These are phyloP conservation scores for Drosophila grimshawi DNA, from an alignment of 1,140 invertebrate genomes.

Conservation along the genomic window DNA sequence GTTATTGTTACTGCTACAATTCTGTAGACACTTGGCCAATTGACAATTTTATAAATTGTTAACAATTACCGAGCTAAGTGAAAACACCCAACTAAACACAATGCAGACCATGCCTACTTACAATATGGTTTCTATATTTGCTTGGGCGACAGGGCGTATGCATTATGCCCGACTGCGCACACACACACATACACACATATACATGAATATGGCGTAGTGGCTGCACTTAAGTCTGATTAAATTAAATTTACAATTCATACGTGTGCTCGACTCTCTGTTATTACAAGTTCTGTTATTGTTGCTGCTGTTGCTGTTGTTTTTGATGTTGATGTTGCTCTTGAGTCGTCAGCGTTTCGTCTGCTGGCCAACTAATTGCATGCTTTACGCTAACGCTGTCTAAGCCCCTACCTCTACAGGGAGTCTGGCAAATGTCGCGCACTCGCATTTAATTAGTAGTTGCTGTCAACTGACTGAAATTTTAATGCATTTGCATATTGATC, in stretches of 20 bases:
- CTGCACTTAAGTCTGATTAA: slow-evolving; percentile 76
- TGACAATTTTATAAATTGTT: slow-evolving; percentile 80
- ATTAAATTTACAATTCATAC: slow-evolving; percentile 80
- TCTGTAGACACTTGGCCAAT: slow-evolving; percentile 58
- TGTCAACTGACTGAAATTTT: background rate
- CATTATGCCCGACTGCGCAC: slow-evolving; percentile 40
- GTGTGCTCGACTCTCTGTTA: slow-evolving; percentile 36
- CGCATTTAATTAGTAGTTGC: slow-evolving; percentile 48
- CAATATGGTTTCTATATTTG: slow-evolving; percentile 59
- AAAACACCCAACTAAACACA: slow-evolving; percentile 35
- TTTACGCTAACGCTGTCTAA: background rate
- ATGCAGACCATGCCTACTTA: background rate
- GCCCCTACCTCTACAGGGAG: slow-evolving; percentile 15
- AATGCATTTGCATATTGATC: slow-evolving; percentile 11
- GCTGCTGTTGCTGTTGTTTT: background rate
- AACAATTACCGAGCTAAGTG: slow-evolving; percentile 70
- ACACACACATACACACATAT: slow-evolving; percentile 9
- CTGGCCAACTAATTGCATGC: slow-evolving; percentile 49
- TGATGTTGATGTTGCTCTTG: slow-evolving; percentile 31
- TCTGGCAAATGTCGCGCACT: background rate
- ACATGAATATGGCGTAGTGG: slow-evolving; percentile 40
- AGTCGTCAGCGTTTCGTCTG: background rate
- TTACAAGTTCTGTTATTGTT: slow-evolving; percentile 16
- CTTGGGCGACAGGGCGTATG: slow-evolving; percentile 56
- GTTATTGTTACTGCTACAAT: slow-evolving; percentile 18